A percentile compares a stretch with the other conserved stretches of the same genome.
These are phyloP conservation scores for Propithecus perrieri DNA, from an alignment of 2,797 vertebrate species.

Conservation along the genomic window DNA sequence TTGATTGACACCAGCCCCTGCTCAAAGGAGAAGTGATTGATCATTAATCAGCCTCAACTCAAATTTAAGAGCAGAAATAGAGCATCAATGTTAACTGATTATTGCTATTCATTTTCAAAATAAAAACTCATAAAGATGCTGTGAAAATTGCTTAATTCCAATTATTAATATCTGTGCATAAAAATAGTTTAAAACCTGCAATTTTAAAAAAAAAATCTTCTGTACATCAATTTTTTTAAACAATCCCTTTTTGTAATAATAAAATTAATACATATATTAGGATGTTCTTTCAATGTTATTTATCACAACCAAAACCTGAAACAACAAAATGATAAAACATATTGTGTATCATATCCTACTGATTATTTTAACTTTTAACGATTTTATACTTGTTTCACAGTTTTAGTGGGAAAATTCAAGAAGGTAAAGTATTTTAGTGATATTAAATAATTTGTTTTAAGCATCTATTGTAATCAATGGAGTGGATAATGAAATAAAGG, in stretches of 20 bases:
- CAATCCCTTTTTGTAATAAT: not conserved
- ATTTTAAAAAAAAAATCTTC: not conserved
- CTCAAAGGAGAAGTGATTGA: slow-evolving; percentile 70
- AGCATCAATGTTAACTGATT: not conserved
- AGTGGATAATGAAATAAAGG: not conserved
- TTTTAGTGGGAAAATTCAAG: slow-evolving; percentile 44
- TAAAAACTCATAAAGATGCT: not conserved
- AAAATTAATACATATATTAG: slow-evolving; percentile 20
- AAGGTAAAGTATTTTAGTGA: not conserved
- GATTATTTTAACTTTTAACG: slow-evolving; percentile 29
- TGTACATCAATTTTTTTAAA: not conserved
- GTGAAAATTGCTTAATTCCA: slow-evolving; percentile 26
- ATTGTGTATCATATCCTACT: not conserved
- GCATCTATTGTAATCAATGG: slow-evolving; percentile 12
- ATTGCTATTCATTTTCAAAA: slow-evolving; percentile 34
- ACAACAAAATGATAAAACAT: not conserved
- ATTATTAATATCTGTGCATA: not conserved
- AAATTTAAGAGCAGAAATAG: not conserved
- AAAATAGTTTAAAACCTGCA: not conserved
- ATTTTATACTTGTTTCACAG: slow-evolving; percentile 21
- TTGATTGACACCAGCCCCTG: slow-evolving; percentile 94
- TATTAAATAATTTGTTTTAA: not conserved
- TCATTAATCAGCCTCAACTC: not conserved
- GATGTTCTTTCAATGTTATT: not conserved
- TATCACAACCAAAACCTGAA: slow-evolving; percentile 34